Evolutionary conservation across 2,113 vertebrate species (phyloP).

Genomic region (Upupa epops): DNA sequence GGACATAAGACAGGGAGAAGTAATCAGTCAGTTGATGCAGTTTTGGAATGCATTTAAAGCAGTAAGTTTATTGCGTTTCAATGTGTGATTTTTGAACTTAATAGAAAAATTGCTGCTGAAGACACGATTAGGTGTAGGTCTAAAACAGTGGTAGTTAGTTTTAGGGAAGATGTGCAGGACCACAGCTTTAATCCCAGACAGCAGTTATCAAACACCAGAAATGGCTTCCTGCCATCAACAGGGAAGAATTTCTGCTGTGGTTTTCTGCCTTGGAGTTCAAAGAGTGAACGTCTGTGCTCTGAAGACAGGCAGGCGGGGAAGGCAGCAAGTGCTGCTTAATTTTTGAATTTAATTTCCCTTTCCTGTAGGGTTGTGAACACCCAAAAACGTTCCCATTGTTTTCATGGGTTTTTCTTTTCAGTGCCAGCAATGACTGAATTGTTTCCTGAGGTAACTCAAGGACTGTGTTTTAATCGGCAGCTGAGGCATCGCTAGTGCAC

Average conservation of each 20-base stretch:
- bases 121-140: neutral
- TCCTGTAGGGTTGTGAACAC: neutral
- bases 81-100: neutral
- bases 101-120: neutral
- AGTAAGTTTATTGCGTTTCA: neutral
- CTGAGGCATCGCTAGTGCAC: neutral
- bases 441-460: neutral
- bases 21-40: neutral
- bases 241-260: neutral
- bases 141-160: neutral
- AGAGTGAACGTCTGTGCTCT: neutral
- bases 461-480: neutral
- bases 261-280: neutral
- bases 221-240: neutral
- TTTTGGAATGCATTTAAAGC: neutral
- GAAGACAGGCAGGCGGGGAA: rapidly evolving
- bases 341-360: conserved; percentile 3
- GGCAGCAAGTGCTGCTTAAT: rapidly evolving
- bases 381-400: neutral
- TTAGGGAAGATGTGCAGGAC: neutral
- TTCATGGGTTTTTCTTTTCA: neutral
- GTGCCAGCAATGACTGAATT: neutral
- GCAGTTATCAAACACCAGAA: neutral
- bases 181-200: neutral
- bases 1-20: neutral